Conservation (phyloP, 2,797 vertebrate species). For the Halcyon smyrnensis region DNA sequence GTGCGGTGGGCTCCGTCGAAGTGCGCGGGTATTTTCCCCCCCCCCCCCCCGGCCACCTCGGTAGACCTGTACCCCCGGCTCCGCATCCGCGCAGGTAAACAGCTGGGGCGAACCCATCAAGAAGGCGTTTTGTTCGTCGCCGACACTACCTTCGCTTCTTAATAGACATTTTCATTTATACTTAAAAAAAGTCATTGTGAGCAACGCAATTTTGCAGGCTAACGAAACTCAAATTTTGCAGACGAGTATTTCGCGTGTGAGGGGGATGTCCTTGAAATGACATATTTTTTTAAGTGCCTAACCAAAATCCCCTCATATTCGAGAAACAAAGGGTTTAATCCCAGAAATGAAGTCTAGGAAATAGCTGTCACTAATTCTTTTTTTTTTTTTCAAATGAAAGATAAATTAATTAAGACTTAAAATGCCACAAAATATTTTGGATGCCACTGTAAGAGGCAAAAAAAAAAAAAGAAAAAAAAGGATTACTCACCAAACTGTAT, state of each 20-base stretch:
- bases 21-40: slow-evolving; percentile 27
- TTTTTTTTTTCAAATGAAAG: slow-evolving; percentile 61
- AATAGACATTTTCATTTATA: slow-evolving; percentile 51
- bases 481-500: neutral
- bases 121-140: neutral
- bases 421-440: slow-evolving; percentile 16
- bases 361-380: slow-evolving; percentile 54
- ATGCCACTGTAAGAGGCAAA: neutral
- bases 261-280: slow-evolving; percentile 74
- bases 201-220: slow-evolving; percentile 68
- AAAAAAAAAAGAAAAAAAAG: neutral
- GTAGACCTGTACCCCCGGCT: neutral
- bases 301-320: slow-evolving; percentile 48
- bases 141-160: neutral
- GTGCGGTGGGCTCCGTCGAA: neutral
- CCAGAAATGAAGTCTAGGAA: slow-evolving; percentile 66
- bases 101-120: slow-evolving; percentile 50
- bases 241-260: slow-evolving; percentile 51
- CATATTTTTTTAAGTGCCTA: slow-evolving; percentile 66
- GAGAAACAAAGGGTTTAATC: slow-evolving; percentile 63
- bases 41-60: neutral
- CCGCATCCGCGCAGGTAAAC: slow-evolving; percentile 50
- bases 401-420: slow-evolving; percentile 50
- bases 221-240: slow-evolving; percentile 71
- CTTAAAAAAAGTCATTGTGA: slow-evolving; percentile 65